Evolutionary conservation across 2,113 vertebrate species (phyloP).

Genomic region (Ardeotis arabs): DNA sequence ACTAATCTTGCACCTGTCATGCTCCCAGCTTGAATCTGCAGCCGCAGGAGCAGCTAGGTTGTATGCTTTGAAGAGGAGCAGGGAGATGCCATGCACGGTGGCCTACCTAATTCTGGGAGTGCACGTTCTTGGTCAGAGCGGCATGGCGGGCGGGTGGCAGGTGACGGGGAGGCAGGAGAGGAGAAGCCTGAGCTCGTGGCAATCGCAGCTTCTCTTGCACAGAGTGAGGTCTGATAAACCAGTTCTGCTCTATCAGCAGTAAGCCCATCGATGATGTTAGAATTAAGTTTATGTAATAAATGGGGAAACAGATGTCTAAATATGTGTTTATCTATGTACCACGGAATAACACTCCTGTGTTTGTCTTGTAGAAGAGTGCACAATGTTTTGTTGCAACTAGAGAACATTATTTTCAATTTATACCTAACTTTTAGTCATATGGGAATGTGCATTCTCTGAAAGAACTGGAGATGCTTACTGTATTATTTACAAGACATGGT

Average conservation of each 20-base stretch:
- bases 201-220: not conserved
- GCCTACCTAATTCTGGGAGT: rapidly evolving
- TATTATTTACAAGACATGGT: not conserved
- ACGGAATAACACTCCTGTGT: not conserved
- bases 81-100: too few species aligned
- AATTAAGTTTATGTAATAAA: not conserved
- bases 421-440: not conserved
- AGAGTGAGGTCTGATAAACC: not conserved
- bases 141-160: too few species aligned
- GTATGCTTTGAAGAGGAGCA: not conserved
- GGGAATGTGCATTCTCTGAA: not conserved
- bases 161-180: rapidly evolving
- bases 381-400: not conserved
- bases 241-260: too few species aligned
- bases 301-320: not conserved
- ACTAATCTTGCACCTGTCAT: not conserved
- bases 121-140: too few species aligned
- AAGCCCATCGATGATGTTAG: not conserved
- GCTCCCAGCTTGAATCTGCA: not conserved
- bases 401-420: not conserved
- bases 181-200: not conserved
- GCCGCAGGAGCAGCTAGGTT: rapidly evolving
- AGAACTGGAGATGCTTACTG: not conserved
- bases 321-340: not conserved
- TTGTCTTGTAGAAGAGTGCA: not conserved